phyloP scores from a whole-genome alignment of 2,888 invertebrate genomes.

The Isotomurus palustris region DNA sequence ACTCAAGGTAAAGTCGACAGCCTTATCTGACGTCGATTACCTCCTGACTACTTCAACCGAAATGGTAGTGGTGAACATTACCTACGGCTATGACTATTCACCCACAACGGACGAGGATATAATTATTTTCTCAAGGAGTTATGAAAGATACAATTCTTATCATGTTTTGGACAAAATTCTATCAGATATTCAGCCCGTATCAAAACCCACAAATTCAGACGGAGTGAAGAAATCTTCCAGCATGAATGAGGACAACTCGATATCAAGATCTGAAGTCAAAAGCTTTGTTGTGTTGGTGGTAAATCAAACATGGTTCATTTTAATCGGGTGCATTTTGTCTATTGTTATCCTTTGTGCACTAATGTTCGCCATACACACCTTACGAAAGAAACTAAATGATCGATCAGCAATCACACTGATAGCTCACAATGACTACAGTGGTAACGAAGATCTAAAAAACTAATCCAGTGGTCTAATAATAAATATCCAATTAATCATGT shows the following conservation, averaged over 20 bases:
- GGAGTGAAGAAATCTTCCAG: not conserved
- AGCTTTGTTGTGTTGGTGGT: slow-evolving; percentile 5
- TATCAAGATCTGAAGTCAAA: slow-evolving; percentile 4
- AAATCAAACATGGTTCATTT: slow-evolving; percentile 11
- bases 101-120: too few species aligned
- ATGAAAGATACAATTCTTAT: too few species aligned
- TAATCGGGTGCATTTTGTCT: slow-evolving; percentile 10
- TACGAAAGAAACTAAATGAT: slow-evolving; percentile 5
- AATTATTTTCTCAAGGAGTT: too few species aligned
- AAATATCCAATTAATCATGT: too few species aligned
- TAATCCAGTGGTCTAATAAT: too few species aligned
- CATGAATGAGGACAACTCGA: not conserved
- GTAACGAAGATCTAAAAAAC: too few species aligned
- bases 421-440: slow-evolving; percentile 6
- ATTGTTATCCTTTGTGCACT: slow-evolving; percentile 3
- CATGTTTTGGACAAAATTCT: slow-evolving; percentile 5
- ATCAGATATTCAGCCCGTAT: not conserved
- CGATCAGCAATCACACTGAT: slow-evolving; percentile 8
- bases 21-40: too few species aligned
- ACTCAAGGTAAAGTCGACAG: too few species aligned
- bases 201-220: not conserved
- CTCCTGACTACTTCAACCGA: too few species aligned
- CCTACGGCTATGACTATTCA: too few species aligned
- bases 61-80: too few species aligned
- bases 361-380: not conserved